Conservation (phyloP, 2,113 vertebrate species). For the Brachypteracias leptosomus region DNA sequence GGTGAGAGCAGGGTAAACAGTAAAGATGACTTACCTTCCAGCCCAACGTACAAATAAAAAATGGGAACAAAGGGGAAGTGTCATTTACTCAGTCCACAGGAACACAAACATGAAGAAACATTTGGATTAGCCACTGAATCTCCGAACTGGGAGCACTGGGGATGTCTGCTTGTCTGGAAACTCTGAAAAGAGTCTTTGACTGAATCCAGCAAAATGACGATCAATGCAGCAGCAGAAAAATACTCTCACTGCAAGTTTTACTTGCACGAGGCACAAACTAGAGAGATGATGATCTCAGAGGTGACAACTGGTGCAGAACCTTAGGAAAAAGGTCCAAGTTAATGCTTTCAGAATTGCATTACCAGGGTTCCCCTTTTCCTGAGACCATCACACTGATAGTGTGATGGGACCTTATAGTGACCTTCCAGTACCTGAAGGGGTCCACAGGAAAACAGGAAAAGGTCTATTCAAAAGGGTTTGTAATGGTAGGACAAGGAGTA, state of each 20-base stretch:
- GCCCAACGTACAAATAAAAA: neutral
- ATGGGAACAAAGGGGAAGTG: constrained; percentile 30
- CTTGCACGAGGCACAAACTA: neutral
- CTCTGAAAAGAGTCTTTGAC: constrained; percentile 40
- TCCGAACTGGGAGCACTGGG: constrained; percentile 37
- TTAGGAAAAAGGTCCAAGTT: neutral
- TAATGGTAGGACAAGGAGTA: no score
- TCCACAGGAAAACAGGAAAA: no score
- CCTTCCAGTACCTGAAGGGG: no score
- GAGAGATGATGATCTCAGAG: neutral
- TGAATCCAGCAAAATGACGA: neutral
- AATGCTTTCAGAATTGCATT: neutral
- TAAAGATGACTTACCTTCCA: neutral
- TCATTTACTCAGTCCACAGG: constrained; percentile 46
- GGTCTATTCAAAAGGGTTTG: no score
- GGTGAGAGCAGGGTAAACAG: constrained; percentile 13
- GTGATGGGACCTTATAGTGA: no score
- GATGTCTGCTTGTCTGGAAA: constrained; percentile 47
- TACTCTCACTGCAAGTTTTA: neutral
- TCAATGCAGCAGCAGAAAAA: constrained; percentile 10
- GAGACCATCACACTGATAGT: neutral
- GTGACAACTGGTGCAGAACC: neutral
- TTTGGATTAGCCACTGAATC: constrained; percentile 41
- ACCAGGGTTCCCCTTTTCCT: neutral
- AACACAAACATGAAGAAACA: constrained; percentile 53